These are phyloP conservation scores for Macrophya alboannulata DNA, from an alignment of 2,888 invertebrate genomes.

Conservation along the genomic window DNA sequence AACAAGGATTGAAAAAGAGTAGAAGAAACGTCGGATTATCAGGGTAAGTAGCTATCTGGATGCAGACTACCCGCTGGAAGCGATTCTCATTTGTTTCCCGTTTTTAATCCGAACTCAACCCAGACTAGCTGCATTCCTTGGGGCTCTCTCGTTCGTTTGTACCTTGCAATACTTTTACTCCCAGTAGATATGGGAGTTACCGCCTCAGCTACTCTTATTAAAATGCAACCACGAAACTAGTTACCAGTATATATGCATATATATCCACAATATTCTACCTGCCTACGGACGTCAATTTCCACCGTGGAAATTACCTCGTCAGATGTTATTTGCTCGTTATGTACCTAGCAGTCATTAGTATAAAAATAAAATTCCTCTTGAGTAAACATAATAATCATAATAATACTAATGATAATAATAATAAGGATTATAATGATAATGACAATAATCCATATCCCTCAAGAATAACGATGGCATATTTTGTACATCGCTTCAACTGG, in stretches of 20 bases:
- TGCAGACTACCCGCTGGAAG: slow-evolving; percentile 69
- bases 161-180: slow-evolving; percentile 46
- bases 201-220: slow-evolving; percentile 41
- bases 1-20: slow-evolving; percentile 36
- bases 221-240: slow-evolving; percentile 28
- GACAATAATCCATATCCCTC: background rate
- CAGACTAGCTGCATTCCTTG: slow-evolving; percentile 58
- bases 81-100: slow-evolving; percentile 73
- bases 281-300: background rate
- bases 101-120: slow-evolving; percentile 56
- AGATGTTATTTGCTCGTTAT: slow-evolving; percentile 21
- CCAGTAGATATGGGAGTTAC: slow-evolving; percentile 42
- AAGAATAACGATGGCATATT: background rate
- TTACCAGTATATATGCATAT: background rate
- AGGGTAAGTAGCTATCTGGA: slow-evolving; percentile 68
- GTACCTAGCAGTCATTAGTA: background rate
- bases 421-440: background rate
- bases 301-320: background rate
- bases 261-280: background rate
- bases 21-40: slow-evolving; percentile 63
- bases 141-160: slow-evolving; percentile 55
- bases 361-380: background rate
- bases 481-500: background rate
- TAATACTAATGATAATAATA: background rate
- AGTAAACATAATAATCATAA: background rate